These are phyloP conservation scores for human (Homo sapiens) DNA, from an alignment of 2,113 vertebrate species.

Conservation along the genomic window DNA sequence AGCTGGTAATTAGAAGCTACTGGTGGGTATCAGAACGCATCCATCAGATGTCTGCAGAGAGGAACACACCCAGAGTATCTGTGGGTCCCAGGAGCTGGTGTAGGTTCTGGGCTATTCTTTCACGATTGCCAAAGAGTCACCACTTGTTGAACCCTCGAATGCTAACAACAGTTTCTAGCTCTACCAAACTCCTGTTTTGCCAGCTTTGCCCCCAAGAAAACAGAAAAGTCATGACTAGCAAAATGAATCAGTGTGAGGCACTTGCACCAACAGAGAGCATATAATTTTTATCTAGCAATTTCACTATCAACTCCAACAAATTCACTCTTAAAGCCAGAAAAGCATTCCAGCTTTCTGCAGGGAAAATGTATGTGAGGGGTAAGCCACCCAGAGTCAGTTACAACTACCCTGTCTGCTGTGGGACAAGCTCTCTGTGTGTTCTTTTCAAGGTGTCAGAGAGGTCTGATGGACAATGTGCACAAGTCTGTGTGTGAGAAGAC, in stretches of 20 bases:
- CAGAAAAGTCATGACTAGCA: neutral
- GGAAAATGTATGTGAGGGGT: neutral
- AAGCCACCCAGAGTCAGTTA: neutral
- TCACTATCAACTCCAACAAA: neutral
- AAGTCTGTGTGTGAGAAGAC: neutral
- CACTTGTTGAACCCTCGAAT: neutral
- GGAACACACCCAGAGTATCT: neutral
- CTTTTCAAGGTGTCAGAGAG: neutral
- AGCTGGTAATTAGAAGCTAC: conserved; percentile 53
- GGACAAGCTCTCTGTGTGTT: neutral
- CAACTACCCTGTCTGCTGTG: neutral
- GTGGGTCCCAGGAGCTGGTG: rapidly evolving
- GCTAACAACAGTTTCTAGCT: neutral
- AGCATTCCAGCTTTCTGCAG: neutral
- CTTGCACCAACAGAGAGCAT: neutral
- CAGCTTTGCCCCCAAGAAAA: neutral
- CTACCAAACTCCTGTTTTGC: neutral
- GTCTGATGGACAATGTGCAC: neutral
- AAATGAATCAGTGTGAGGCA: neutral
- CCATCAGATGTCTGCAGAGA: neutral
- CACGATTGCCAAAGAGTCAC: neutral
- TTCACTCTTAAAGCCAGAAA: neutral
- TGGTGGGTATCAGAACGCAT: neutral
- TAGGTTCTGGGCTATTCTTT: neutral
- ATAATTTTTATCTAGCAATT: neutral